Base-by-base conservation (phyloP, 2,888 invertebrate species). In the Alsophila aescularia region DNA sequence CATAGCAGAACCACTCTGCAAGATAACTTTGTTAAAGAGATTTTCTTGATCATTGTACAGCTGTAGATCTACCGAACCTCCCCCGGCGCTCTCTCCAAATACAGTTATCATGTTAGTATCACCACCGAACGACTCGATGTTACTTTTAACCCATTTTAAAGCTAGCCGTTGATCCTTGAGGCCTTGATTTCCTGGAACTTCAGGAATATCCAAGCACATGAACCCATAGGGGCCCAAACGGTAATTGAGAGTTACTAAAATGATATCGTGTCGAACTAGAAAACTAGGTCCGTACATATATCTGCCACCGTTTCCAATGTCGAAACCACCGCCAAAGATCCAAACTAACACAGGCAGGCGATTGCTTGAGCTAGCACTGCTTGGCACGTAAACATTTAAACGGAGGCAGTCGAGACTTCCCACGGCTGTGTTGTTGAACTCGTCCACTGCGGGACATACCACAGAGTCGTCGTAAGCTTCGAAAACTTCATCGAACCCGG, bases 191-290 rank as follows among this genome's bases (percentile, higher is more conserved):
- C 85, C 86, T 0, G 83, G 77, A 9, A 84, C 62, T 12, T 74
- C 68, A 0, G 76, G 69, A 0, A 62, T 76, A 21, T 79, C 73
- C 0, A 85, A 63, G 48, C 83, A 83, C 78, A 86, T 80, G 45
- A 86, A 87, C 2, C 87, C 87, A 42, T 83, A 86, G 0, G 79
- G 75, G 0, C 83, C 83, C 0, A 85, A 10, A 8, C 87, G 70
- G 36, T 87, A 87, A 56, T 87, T 86, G 0, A 85, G 16, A 2
- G 81, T 79, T 0, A 87, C 80, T 31, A 84, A 58, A 43, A 86
- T 74, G 0, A 87, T 63, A 16, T 81, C 77, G 37, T 85, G 75
- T 48, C 71, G 66, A 0, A 85, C 70, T 35, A 87, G 63, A 53
- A 66, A 78, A n/a, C 66, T 66, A 0, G 84, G 83, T 1, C 83